Base-by-base conservation (phyloP, 2,888 invertebrate species). In the Caenorhabditis sp. region DNA sequence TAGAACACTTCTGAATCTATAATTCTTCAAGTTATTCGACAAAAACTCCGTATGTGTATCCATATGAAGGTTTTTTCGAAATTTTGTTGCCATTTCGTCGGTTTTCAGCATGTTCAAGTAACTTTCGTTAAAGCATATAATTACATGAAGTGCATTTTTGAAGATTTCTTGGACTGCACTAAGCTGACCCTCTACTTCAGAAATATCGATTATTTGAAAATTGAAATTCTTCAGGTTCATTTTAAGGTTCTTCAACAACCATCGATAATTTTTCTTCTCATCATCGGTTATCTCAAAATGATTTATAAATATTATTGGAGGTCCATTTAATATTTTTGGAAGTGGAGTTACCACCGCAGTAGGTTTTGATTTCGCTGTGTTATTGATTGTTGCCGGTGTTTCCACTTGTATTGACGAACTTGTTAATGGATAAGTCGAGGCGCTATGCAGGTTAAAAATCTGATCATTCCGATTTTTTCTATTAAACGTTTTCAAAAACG, bases 181-280 rank as follows among this genome's bases (percentile, higher is more conserved):
- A 14, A 12, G 14, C 2, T 70, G 49, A n/a, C 64, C 57, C 21
- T 67, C 63, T 7, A 70, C 14, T 5, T 59, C 43, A 0, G n/a
- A 36, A 0, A 70, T 52, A 62, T 77, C 76, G 0, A 14, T 31
- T 59, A 14, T 36, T 25, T 52, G 49, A 27, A 8, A 43, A 43
- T 43, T 10, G 43, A n/a, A 21, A 25, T 26, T 59, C 25, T 58
- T 23, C 31, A 68, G 38, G 25, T 66, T 63, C 2, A 31, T 59
- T 25, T 26, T 31, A 43, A 77, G 49, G 21, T 77, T 77, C 27
- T 70, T 57, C 59, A 56, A 43, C 20, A 77, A 63, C 76, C 76
- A 77, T 52, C 26, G 26, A 27, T 36, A 70, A 23, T 73, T 50
- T 7, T 53, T 54, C 36, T 31, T 64, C 23, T 77, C 76, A 1